These are phyloP conservation scores for Cololabis saira DNA, from an alignment of 2,113 vertebrate genomes.

Conservation along the genomic window DNA sequence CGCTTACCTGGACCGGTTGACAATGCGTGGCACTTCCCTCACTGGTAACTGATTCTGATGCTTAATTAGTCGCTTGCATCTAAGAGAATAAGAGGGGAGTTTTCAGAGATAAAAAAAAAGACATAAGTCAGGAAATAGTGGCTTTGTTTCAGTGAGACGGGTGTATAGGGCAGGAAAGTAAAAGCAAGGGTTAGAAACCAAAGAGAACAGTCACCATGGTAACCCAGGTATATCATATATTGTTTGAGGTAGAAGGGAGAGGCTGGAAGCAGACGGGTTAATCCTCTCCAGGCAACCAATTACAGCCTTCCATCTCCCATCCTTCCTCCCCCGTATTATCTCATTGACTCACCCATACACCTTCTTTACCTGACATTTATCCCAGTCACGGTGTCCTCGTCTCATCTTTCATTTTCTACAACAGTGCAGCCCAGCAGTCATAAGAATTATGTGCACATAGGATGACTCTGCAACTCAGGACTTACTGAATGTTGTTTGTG, in stretches of 20 bases:
- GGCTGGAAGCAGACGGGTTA: conserved; percentile 71
- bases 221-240: conserved; percentile 38
- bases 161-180: background rate
- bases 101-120: background rate
- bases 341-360: conserved; percentile 56
- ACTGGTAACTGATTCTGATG: background rate
- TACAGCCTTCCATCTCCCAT: conserved; percentile 52
- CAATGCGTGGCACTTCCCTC: background rate
- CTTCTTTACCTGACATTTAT: conserved; percentile 37
- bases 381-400: background rate
- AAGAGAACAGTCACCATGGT: conserved; percentile 30
- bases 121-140: background rate
- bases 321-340: conserved; percentile 51
- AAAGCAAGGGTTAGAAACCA: background rate
- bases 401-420: background rate
- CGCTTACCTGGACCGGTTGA: conserved; percentile 37
- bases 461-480: background rate
- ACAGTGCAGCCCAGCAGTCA: background rate
- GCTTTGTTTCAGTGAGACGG: background rate
- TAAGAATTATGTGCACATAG: background rate
- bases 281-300: conserved; percentile 71
- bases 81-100: background rate
- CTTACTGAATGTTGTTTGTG: background rate
- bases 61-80: conserved; percentile 22
- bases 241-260: conserved; percentile 56